Percentiles rank a stretch among this genome's conserved stretches.
These are phyloP conservation scores for Deilephila porcellus DNA, from an alignment of 2,888 invertebrate species.

Conservation along the genomic window DNA sequence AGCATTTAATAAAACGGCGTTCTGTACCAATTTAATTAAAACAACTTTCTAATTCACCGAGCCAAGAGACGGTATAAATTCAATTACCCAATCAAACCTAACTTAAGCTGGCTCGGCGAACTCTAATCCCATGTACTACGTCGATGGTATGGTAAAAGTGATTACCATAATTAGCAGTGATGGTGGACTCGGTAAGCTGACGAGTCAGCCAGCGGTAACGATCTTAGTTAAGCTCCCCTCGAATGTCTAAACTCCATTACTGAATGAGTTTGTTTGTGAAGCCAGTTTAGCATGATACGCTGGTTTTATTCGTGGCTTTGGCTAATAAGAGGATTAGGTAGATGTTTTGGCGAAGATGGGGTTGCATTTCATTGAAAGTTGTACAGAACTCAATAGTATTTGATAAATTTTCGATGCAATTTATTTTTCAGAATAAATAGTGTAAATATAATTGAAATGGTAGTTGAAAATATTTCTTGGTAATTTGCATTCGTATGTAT, in stretches of 20 bases:
- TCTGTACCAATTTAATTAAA: slow-evolving; percentile 10
- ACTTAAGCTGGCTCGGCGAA: slow-evolving; percentile 30
- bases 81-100: slow-evolving; percentile 25
- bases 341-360: not conserved
- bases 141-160: slow-evolving; percentile 37
- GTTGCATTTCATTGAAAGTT: not conserved
- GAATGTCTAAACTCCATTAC: slow-evolving; percentile 42
- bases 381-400: not conserved
- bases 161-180: slow-evolving; percentile 40
- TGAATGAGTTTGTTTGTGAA: slow-evolving; percentile 20
- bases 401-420: no score
- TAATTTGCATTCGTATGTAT: not conserved
- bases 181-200: slow-evolving; percentile 36
- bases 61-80: slow-evolving; percentile 18
- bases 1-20: not conserved
- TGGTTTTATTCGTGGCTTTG: slow-evolving; percentile 29
- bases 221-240: slow-evolving; percentile 37
- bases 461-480: not conserved
- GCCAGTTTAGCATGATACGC: slow-evolving; percentile 15
- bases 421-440: no score
- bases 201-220: slow-evolving; percentile 34
- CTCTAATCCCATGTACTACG: slow-evolving; percentile 36
- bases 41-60: not conserved
- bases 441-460: no score
- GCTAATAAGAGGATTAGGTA: not conserved